Evolutionary conservation across 92 coral and sea anemone species (phyloP), one percentile per base, ranked within the genome.

Genomic region (Bergia puertoricense): DNA sequence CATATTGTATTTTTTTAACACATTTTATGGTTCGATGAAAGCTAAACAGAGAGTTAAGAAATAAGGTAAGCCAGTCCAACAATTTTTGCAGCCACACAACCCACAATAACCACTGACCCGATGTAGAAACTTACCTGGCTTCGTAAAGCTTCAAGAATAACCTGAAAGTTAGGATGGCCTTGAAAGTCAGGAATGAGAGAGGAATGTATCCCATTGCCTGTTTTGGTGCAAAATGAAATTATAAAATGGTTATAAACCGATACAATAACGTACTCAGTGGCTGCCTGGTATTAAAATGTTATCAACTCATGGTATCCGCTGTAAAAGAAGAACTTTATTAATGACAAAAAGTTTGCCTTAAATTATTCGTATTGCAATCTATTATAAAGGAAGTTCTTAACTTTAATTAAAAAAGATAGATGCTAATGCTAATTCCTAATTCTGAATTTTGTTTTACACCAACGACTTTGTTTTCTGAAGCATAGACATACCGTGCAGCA

Each of bases 131-230:
- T 72, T 74, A 97, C 99, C 97, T 97, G 97, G 90, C 96, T 97
- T 76, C 94, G 74, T 18, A 97, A 87, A 39, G 92, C 86, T 54
- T 97, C 91, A 40, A 97, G 85, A 74, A 95, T 93, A 80, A 93
- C 54, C 77, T 97, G 93, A 75, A 92, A 97, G 90, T 89, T 91
- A 36, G 99, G 99, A 88, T 95, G 90, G 68, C 99, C 99, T 77
- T 90, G 91, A 77, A 90, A 97, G 14, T 85, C 90, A 50, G 98
- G 94, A 14, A 94, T 79, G 42, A 87, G 89, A 39, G 88, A 87
- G 6, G 93, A 85, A 38, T 91, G 74, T 20, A 94, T 81, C 43
- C 98, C 99, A 90, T 95, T 95, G 51, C 91, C 99, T 95, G 77
- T 77, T 74, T 23, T 30, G 16, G 75, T 6, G 77, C 42, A 43